Evolutionary conservation across 1,140 invertebrate species (phyloP), one percentile per base, ranked within the genome.

Genomic region (Lutraria rhynchaena): DNA sequence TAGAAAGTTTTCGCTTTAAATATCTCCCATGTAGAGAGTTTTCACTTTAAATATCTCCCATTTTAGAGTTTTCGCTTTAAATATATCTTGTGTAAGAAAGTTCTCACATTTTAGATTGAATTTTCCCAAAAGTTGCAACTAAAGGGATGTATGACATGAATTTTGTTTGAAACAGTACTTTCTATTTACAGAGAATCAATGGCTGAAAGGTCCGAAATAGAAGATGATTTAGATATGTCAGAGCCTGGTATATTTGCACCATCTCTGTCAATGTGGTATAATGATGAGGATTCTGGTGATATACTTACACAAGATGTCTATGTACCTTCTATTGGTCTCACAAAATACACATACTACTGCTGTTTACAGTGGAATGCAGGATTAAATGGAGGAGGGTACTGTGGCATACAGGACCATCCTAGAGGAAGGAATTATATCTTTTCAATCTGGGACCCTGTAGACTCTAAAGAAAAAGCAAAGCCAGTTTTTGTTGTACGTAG

Each of bases 341-440:
- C 83, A 7, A 71, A 63, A 33, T 74, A 53, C 27, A 86, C 85
- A 0, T 85, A 86, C 46, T 86, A 86, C 65, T 86, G 85, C 33
- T 86, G 85, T 49, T 58, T 86, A 41, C 73, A 83, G 63, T 86
- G 85, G 85, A 86, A 86, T 73, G 51, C 41, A 29, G 81, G 83
- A 17, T 61, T 76, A 73, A 76, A 85, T 41, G 85, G 85, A 15
- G 83, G 83, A 29, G 85, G 85, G 19, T 86, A 86, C 70, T 86
- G 85, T 37, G 85, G 85, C 15, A 81, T 86, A 55, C 85, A 86
- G 71, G 85, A 86, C 27, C 85, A 86, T 44, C 83, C 83, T 0
- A 57, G 77, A 15, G 85, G 85, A 3, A 58, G 65, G 29, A 78
- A 78, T 44, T 86, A 81, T 57, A 86, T 86, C 19, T 86, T 86